Conservation (phyloP, 2,797 vertebrate species). For the Poeciliopsis turneri region DNA sequence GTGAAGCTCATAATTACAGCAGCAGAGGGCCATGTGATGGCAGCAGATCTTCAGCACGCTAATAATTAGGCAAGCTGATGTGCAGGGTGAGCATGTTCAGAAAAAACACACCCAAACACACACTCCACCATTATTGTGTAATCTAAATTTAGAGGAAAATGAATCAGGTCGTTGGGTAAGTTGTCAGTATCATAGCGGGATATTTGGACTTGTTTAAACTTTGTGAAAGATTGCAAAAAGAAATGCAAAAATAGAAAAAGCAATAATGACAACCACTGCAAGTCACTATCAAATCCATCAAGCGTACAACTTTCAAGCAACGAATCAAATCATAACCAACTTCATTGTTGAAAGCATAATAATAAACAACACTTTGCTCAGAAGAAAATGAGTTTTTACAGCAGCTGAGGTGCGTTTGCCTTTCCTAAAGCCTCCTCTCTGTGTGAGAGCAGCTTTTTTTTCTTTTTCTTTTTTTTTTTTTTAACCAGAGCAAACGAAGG, state of each 20-base stretch:
- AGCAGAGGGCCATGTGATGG: neutral
- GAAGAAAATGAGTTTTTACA: slow-evolving; percentile 41
- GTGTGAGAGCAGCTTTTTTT: slow-evolving; percentile 7
- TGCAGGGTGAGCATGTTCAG: slow-evolving; percentile 17
- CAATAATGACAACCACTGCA: slow-evolving; percentile 65
- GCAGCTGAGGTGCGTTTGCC: slow-evolving; percentile 24
- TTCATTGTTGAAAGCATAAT: slow-evolving; percentile 24
- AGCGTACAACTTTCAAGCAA: slow-evolving; percentile 23
- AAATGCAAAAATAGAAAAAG: slow-evolving; percentile 58
- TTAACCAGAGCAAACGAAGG: slow-evolving; percentile 15
- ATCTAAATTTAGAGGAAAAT: slow-evolving; percentile 37
- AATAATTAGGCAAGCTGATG: slow-evolving; percentile 19
- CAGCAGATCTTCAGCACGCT: slow-evolving; percentile 1
- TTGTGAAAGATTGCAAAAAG: slow-evolving; percentile 8
- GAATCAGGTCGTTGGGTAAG: slow-evolving; percentile 1
- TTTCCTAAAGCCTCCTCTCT: slow-evolving; percentile 42
- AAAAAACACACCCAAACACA: slow-evolving; percentile 11
- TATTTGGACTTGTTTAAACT: neutral
- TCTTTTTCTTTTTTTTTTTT: slow-evolving; percentile 9
- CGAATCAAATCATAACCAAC: slow-evolving; percentile 2
- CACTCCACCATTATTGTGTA: slow-evolving; percentile 22
- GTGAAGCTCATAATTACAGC: slow-evolving; percentile 1
- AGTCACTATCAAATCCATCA: slow-evolving; percentile 61
- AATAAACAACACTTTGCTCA: slow-evolving; percentile 35
- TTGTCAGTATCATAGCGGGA: neutral